phyloP scores from a whole-genome alignment of 2,113 vertebrate genomes.

The Gasterosteus nipponicus region DNA sequence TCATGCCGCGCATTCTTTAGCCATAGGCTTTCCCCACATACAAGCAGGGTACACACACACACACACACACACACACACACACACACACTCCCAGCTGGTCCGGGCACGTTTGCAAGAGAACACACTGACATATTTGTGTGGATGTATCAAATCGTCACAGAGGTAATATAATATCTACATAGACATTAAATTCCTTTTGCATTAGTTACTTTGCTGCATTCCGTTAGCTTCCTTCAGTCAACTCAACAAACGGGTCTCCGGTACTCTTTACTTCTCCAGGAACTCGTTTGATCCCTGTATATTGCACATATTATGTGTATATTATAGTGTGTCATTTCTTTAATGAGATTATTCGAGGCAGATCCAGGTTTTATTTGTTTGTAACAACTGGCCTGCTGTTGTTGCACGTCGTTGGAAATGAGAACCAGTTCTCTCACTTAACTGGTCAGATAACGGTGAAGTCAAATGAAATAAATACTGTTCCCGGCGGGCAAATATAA shows the following conservation, averaged over 20 bases:
- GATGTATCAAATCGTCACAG: neutral
- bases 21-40: neutral
- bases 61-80: neutral
- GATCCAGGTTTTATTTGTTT: neutral
- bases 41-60: neutral
- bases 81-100: conserved; percentile 9
- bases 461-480: neutral
- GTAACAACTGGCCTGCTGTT: neutral
- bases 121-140: neutral
- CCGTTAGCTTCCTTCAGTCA: neutral
- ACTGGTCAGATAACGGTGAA: neutral
- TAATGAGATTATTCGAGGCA: neutral
- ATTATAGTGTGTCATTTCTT: neutral
- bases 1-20: conserved; percentile 52
- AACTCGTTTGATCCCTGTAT: neutral
- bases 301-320: neutral
- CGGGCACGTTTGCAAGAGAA: conserved; percentile 11
- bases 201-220: neutral
- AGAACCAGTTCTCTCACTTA: neutral
- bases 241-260: neutral
- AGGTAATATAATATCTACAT: neutral
- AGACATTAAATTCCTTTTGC: neutral
- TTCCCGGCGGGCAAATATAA: neutral
- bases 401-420: neutral
- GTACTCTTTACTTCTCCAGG: too few species aligned